Evolutionary conservation across 2,797 vertebrate genomes (phyloP), one percentile per base, ranked within the genome.

Genomic region (Tenualosa ilisha): DNA sequence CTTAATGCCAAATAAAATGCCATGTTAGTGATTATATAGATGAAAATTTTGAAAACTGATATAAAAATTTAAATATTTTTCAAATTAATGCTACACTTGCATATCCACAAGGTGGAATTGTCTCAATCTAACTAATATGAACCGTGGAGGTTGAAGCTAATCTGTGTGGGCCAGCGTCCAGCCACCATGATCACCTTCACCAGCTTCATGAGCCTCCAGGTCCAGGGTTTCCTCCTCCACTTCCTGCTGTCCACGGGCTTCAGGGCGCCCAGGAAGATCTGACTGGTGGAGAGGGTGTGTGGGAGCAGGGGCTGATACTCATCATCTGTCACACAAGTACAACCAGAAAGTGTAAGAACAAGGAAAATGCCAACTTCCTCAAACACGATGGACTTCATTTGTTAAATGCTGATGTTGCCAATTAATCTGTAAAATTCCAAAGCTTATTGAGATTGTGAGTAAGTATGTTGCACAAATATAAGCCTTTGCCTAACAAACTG

Each of bases 201-300:
- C 13, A 75, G 8, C 86, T 79, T 85, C 17, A 56, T 49, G 51
- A 46, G 17, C 17, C 15, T 17, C 49, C n/a, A 17, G 5, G 24
- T 40, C 72, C 72, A 79, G 72, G 72, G 5, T 43, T 79, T 79
- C 72, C 72, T 79, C 40, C 72, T 46, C 72, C 72, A 79, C 72
- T 46, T 79, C 37, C 72, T 43, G 72, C 72, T 79, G 72, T 79
- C 72, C 6, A 79, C 26, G 17, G 72, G 37, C 72, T 5, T 79
- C 17, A 79, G 40, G 15, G 72, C 46, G 72, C 72, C 40, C 72
- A 79, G 72, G 72, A 79, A 46, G 37, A 79, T 79, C 72, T 79
- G 72, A 20, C 40, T 79, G 17, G 72, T 79, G 72, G 72, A 46
- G 15, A 79, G 37, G 15, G 72, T 79, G 72, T 79, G 72, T 2